A percentile compares a stretch with the other conserved stretches of the same genome.
phyloP scores from a whole-genome alignment of 2,113 vertebrate species.

The Formicarius rufipectus region DNA sequence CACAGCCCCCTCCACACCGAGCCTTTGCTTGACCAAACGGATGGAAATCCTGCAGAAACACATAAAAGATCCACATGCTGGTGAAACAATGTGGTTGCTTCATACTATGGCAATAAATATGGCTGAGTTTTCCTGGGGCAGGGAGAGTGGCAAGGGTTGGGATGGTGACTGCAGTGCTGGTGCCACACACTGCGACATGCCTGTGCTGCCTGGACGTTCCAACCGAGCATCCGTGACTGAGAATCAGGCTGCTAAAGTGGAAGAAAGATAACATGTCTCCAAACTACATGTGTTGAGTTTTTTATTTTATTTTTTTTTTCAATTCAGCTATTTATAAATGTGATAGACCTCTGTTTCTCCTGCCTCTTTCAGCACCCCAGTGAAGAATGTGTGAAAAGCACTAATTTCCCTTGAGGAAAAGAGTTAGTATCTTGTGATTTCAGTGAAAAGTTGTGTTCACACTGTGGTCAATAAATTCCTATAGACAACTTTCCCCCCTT shows the following conservation, averaged over 20 bases:
- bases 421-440: conserved; percentile 31
- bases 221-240: fast-evolving
- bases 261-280: neutral
- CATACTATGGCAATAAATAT: neutral
- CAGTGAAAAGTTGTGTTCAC: neutral
- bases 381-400: conserved; percentile 57
- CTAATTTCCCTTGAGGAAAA: conserved; percentile 57
- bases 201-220: neutral
- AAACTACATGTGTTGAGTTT: neutral
- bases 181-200: fast-evolving
- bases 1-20: neutral
- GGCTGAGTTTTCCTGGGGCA: neutral
- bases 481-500: neutral
- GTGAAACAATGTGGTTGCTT: neutral
- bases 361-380: conserved; percentile 37
- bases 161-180: fast-evolving
- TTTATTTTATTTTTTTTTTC: neutral
- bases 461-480: conserved; percentile 39
- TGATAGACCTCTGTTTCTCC: conserved; percentile 42
- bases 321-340: conserved; percentile 53
- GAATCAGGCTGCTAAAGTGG: neutral
- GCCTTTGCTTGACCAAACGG: neutral
- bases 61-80: neutral
- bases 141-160: neutral
- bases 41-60: neutral